Conservation (phyloP, 2,113 vertebrate genomes). For the Pachycephala philippinensis region DNA sequence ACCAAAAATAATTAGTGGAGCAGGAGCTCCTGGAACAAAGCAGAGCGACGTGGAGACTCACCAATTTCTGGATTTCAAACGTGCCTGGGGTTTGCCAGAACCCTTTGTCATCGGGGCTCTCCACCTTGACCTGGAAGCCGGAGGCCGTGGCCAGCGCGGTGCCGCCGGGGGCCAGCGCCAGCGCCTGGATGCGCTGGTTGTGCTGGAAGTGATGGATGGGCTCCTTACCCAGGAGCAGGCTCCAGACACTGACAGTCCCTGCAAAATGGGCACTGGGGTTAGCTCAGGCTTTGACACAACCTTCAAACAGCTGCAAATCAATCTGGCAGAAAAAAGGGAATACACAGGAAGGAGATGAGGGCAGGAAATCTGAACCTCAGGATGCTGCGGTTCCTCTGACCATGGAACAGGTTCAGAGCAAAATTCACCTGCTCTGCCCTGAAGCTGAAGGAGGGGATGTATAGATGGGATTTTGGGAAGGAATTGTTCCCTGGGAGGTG, state of each 20-base stretch:
- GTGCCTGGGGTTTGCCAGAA: conserved; percentile 80
- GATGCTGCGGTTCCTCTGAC: no score
- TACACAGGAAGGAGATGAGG: rapidly evolving
- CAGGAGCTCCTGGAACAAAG: not conserved
- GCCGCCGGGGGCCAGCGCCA: conserved; percentile 77
- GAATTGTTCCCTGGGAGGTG: rapidly evolving
- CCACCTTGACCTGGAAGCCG: conserved; percentile 79
- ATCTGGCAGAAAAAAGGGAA: not conserved
- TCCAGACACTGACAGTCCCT: conserved; percentile 93
- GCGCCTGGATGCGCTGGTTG: conserved; percentile 76
- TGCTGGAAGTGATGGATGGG: conserved; percentile 86
- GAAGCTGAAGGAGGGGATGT: not conserved
- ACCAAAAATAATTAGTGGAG: not conserved
- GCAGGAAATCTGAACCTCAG: not conserved
- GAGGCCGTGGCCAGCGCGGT: conserved; percentile 76
- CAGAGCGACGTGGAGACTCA: conserved; percentile 64
- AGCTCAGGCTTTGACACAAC: not conserved
- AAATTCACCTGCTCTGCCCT: rapidly evolving
- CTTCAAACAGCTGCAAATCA: not conserved
- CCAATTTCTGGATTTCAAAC: conserved; percentile 82
- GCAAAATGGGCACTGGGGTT: not conserved
- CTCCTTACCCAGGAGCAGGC: conserved; percentile 77
- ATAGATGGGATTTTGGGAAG: rapidly evolving
- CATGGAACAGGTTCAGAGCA: rapidly evolving
- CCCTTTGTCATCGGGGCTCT: conserved; percentile 78